Conservation (phyloP, 2,797 vertebrate genomes). For the Peromyscus attwateri region DNA sequence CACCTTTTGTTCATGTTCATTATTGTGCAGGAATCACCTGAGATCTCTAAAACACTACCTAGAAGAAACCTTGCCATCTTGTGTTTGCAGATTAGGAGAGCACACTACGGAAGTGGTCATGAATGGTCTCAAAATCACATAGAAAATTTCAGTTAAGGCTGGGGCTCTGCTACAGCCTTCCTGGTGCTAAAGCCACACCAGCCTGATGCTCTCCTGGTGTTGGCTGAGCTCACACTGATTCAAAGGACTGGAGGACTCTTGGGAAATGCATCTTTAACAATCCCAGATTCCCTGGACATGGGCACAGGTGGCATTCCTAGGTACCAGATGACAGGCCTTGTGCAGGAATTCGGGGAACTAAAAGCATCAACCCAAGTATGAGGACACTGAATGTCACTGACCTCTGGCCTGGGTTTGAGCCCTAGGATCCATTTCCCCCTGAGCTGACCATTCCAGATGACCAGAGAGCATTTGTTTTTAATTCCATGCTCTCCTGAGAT, state of each 20-base stretch:
- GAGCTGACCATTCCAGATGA: neutral
- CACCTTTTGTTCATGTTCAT: neutral
- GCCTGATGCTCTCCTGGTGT: neutral
- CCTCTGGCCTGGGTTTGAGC: neutral
- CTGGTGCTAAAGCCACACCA: neutral
- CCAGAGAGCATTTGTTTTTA: constrained; percentile 23
- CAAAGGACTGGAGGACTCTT: neutral
- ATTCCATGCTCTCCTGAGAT: neutral
- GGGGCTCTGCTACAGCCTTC: neutral
- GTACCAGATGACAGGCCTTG: constrained; percentile 33
- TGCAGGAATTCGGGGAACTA: constrained; percentile 15
- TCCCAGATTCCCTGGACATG: neutral
- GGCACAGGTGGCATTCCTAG: constrained; percentile 18
- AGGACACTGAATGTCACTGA: neutral
- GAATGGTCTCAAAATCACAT: neutral
- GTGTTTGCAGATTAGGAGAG: constrained; percentile 15
- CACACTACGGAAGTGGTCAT: neutral
- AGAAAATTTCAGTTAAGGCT: constrained; percentile 12
- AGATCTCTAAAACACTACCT: neutral
- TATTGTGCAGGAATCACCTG: neutral
- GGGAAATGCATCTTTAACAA: neutral
- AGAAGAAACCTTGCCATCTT: constrained; percentile 14
- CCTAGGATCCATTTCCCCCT: neutral
- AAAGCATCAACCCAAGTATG: neutral
- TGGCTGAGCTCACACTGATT: neutral